Conservation (phyloP, 1,140 invertebrate species). For the Epicauta chinensis region DNA sequence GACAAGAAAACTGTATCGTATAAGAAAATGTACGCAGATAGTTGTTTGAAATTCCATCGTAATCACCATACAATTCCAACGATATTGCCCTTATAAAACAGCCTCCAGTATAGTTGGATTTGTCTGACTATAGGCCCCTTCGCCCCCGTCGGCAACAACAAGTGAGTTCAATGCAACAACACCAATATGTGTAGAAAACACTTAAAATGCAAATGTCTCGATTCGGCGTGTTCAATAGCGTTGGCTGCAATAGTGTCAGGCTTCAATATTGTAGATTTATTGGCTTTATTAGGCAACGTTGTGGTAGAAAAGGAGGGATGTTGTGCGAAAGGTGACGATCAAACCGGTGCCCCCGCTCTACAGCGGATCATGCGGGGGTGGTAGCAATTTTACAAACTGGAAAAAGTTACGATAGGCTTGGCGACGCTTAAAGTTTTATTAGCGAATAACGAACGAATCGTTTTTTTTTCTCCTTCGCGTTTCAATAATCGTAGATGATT, state of each 20-base stretch:
- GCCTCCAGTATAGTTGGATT: constrained; percentile 1
- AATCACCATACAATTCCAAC: constrained; percentile 9
- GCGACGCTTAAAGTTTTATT: no score
- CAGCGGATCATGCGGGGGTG: no score
- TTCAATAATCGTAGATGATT: no score
- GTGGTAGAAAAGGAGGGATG: no score
- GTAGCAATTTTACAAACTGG: no score
- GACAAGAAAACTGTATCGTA: no score
- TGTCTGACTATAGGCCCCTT: background rate
- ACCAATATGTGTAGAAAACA: constrained; percentile 33
- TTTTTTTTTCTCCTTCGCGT: no score
- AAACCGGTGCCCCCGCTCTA: no score
- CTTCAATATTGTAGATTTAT: constrained; percentile 23
- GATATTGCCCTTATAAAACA: constrained; percentile 17
- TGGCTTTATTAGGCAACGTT: constrained; percentile 15
- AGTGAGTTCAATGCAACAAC: constrained; percentile 18
- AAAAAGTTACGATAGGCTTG: no score
- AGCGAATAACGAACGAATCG: no score
- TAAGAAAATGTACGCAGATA: no score
- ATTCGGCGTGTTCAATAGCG: constrained; percentile 13
- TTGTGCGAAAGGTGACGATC: no score
- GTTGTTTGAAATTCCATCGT: background rate
- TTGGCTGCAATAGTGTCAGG: constrained; percentile 2
- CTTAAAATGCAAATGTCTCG: constrained; percentile 36
- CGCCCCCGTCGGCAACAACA: background rate